These are phyloP conservation scores for Polyploca ridens DNA, from an alignment of 2,888 invertebrate species.

Conservation along the genomic window DNA sequence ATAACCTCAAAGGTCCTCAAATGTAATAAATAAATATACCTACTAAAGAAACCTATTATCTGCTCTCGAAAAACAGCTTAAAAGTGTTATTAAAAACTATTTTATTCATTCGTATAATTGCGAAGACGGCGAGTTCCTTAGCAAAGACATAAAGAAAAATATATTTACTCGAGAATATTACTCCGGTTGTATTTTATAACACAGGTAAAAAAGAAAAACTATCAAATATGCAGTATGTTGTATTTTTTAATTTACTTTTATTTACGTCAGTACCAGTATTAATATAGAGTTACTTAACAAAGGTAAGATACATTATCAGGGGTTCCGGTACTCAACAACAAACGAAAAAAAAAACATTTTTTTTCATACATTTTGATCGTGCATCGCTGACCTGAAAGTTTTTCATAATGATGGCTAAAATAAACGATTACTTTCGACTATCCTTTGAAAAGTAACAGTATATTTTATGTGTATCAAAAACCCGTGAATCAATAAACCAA, in stretches of 20 bases:
- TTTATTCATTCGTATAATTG: background rate
- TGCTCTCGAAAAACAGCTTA: background rate
- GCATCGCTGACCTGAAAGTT: too few relatives aligned
- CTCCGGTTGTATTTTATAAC: background rate
- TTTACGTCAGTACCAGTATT: too few relatives aligned
- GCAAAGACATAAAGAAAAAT: slow-evolving; percentile 7
- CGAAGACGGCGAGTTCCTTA: slow-evolving; percentile 10
- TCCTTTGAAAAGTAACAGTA: too few relatives aligned
- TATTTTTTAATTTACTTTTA: background rate
- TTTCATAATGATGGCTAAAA: too few relatives aligned
- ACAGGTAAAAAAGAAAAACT: background rate
- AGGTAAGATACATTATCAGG: too few relatives aligned
- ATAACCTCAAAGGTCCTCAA: background rate
- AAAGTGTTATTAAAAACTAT: background rate
- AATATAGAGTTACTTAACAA: too few relatives aligned
- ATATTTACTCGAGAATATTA: background rate
- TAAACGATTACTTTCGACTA: too few relatives aligned
- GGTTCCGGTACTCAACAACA: too few relatives aligned
- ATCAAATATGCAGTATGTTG: background rate
- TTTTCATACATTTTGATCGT: too few relatives aligned
- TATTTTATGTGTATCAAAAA: background rate
- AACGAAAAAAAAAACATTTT: too few relatives aligned
- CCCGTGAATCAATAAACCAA: background rate
- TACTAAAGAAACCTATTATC: too few relatives aligned
- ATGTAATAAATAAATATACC: background rate